Conservation (phyloP, 2,888 invertebrate genomes). For the Diarsia rubi region DNA sequence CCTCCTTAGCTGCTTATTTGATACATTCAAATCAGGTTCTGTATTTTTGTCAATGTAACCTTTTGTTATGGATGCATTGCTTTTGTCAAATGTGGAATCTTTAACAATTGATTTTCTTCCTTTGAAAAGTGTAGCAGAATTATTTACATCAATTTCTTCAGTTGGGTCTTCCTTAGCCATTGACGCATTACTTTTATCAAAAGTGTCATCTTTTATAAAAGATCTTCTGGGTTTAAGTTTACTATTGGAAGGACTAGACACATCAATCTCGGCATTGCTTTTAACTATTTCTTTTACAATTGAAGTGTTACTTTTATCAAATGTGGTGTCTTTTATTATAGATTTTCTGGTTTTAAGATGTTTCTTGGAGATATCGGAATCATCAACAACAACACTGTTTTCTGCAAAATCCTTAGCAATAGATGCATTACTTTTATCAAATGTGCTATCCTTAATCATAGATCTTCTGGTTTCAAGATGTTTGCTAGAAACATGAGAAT, state of each 20-base stretch:
- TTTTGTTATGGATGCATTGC: constrained; percentile 29
- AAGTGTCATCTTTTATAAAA: constrained; percentile 38
- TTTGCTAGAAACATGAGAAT: constrained; percentile 4
- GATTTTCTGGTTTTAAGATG: constrained; percentile 6
- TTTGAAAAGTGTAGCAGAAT: constrained; percentile 2
- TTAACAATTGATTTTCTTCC: constrained; percentile 43
- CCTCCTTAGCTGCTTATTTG: constrained; percentile 20
- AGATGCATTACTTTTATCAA: constrained; percentile 31
- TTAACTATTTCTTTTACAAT: constrained; percentile 12
- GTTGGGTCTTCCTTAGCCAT: background rate
- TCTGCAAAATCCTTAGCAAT: constrained; percentile 5
- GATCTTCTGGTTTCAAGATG: constrained; percentile 16
- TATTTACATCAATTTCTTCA: constrained; percentile 22
- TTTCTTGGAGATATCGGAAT: background rate
- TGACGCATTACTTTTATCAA: constrained; percentile 38
- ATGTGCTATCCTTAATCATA: constrained; percentile 19
- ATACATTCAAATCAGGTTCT: constrained; percentile 34
- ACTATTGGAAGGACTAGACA: constrained; percentile 22
- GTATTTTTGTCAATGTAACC: constrained; percentile 35
- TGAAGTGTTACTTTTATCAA: constrained; percentile 10
- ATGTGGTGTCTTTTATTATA: constrained; percentile 4
- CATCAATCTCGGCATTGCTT: background rate
- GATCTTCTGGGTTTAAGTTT: constrained; percentile 41
- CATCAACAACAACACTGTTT: background rate
- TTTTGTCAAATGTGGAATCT: constrained; percentile 58